These are phyloP conservation scores for Dasypus novemcinctus DNA, from an alignment of 2,113 vertebrate genomes.

Conservation along the genomic window DNA sequence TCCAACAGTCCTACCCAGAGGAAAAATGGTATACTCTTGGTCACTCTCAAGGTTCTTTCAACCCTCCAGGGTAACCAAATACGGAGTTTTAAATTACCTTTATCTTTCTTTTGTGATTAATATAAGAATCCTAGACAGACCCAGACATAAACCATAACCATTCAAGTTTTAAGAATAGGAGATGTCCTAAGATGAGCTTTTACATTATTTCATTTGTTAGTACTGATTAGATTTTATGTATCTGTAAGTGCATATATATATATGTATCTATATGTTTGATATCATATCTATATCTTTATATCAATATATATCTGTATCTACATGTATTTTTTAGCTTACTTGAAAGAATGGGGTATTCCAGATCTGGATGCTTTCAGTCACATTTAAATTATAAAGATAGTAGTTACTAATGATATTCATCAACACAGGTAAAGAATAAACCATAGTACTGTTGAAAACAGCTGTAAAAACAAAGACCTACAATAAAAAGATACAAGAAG, in stretches of 20 bases:
- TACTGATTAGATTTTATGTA: background rate
- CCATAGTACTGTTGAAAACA: constrained; percentile 93
- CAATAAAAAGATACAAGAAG: constrained; percentile 42
- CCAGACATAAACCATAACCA: background rate
- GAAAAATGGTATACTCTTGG: background rate
- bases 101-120: background rate
- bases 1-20: background rate
- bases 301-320: background rate
- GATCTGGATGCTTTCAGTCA: constrained; percentile 89
- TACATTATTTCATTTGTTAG: background rate
- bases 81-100: background rate
- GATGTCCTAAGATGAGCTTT: background rate
- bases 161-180: background rate
- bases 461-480: constrained; percentile 89
- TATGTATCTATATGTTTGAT: background rate
- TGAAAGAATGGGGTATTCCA: constrained; percentile 94
- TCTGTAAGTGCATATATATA: background rate
- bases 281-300: background rate
- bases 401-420: constrained; percentile 95
- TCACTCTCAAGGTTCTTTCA: background rate
- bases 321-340: constrained; percentile 74
- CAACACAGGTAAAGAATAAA: constrained; percentile 93
- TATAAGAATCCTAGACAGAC: background rate
- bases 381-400: constrained; percentile 88
- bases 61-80: background rate